These are phyloP conservation scores for Laspeyria flexula DNA, from an alignment of 2,888 invertebrate genomes.

Conservation along the genomic window DNA sequence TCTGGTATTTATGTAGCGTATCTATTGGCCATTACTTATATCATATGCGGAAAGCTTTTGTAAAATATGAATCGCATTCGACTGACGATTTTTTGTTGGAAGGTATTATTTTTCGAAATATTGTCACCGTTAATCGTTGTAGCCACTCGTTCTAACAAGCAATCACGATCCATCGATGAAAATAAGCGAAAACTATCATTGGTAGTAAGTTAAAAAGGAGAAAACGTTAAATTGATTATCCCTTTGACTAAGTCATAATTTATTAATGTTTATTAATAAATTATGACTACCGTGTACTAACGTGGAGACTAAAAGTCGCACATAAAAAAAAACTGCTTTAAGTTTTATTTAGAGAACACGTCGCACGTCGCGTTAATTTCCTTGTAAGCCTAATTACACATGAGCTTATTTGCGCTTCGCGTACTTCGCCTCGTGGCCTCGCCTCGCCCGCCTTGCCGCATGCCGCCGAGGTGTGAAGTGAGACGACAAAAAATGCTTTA, in stretches of 20 bases:
- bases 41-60: too few relatives aligned
- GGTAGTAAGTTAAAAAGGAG: too few relatives aligned
- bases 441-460: constrained; percentile 23
- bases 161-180: neutral
- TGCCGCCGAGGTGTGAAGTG: constrained; percentile 60
- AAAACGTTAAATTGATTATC: too few relatives aligned
- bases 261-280: neutral
- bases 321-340: constrained; percentile 9
- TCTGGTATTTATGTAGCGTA: too few relatives aligned
- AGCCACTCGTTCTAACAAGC: too few relatives aligned
- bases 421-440: constrained; percentile 16
- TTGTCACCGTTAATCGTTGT: too few relatives aligned
- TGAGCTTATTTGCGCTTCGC: constrained; percentile 62
- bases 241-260: neutral
- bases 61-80: too few relatives aligned
- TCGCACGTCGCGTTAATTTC: constrained; percentile 60
- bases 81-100: too few relatives aligned
- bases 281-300: too few relatives aligned
- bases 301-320: too few relatives aligned
- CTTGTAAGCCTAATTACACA: constrained; percentile 80
- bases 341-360: constrained; percentile 15
- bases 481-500: constrained; percentile 56
- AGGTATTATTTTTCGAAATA: too few relatives aligned
- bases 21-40: too few relatives aligned
- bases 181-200: neutral